Conservation (phyloP, 2,888 invertebrate species). For the Sinodicranocentrus sp. region DNA sequence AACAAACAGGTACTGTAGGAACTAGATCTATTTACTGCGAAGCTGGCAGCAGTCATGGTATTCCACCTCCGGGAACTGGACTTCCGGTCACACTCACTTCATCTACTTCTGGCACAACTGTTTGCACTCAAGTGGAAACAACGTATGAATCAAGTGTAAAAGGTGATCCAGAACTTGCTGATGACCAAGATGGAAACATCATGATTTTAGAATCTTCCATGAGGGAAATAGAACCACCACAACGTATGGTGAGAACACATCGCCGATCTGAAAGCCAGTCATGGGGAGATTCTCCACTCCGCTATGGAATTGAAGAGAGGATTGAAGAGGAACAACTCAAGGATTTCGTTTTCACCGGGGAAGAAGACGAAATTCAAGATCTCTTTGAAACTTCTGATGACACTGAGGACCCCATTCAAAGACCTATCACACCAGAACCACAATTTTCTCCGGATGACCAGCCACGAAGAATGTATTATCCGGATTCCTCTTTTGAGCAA, state of each 20-base stretch:
- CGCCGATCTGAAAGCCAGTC: slow-evolving; percentile 75
- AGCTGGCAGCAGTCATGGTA: slow-evolving; percentile 63
- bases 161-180: slow-evolving; percentile 76
- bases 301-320: slow-evolving; percentile 75
- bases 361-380: slow-evolving; percentile 78
- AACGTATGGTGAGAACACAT: slow-evolving; percentile 68
- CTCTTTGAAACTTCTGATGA: slow-evolving; percentile 74
- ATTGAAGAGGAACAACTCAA: slow-evolving; percentile 76
- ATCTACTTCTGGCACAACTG: slow-evolving; percentile 74
- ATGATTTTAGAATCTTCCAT: slow-evolving; percentile 77
- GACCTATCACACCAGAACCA: slow-evolving; percentile 81
- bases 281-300: slow-evolving; percentile 71
- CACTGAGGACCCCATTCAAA: slow-evolving; percentile 80
- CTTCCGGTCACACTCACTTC: slow-evolving; percentile 76
- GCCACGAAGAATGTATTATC: slow-evolving; percentile 69
- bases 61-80: slow-evolving; percentile 61
- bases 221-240: slow-evolving; percentile 78
- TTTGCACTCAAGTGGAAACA: slow-evolving; percentile 76
- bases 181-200: slow-evolving; percentile 80
- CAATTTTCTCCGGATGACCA: slow-evolving; percentile 75
- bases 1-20: slow-evolving; percentile 26
- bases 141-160: slow-evolving; percentile 75
- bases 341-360: slow-evolving; percentile 77
- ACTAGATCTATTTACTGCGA: slow-evolving; percentile 74
- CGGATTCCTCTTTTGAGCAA: slow-evolving; percentile 75